Evolutionary conservation across 2,113 vertebrate species (phyloP), one percentile per base, ranked within the genome.

Genomic region (Muntiacus muntjak): DNA sequence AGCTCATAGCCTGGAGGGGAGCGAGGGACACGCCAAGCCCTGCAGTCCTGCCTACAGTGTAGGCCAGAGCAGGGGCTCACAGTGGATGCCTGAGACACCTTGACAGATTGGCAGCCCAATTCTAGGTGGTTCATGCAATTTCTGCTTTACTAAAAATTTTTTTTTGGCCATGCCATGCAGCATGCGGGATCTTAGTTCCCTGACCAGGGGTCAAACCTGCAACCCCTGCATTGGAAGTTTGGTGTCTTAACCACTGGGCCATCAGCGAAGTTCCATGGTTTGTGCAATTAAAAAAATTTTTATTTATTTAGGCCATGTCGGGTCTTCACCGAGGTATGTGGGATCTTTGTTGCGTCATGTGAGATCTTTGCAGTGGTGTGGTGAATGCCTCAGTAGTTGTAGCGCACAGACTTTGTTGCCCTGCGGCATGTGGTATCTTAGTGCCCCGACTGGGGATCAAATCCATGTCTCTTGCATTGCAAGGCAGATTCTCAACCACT

Each of bases 321-420:
- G 67, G 67, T 71, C 67, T 71, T 40, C 6, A 9, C 67, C 67
- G 23, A 71, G n/a, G 67, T 40, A 3, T 12, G 19, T 71, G 64
- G 64, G n/a, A 1, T 6, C n/a, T 71, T 12, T 43, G 21, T 6
- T 43, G 21, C 1, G 1, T 14, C 21, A 12, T 25, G 36, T 76
- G 71, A 43, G 71, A 26, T 26, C 36, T 43, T 26, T 43, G 7
- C 36, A 43, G 36, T 43, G 23, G 71, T 1, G 36, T 0, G 2
- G n/a, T 0, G 4, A 19, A 0, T 26, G 71, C 11, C 71, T 43
- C 12, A 3, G 36, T 14, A 14, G 23, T 43, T 7, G 1, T 23
- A 76, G 71, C 1, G 0, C 36, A 14, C 23, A 43, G 36, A 10
- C 36, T 76, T 14, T 43, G 12, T 43, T 43, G 40, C 71, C 14